Conservation (phyloP, 2,113 vertebrate genomes). For the Hiodon alosoides region DNA sequence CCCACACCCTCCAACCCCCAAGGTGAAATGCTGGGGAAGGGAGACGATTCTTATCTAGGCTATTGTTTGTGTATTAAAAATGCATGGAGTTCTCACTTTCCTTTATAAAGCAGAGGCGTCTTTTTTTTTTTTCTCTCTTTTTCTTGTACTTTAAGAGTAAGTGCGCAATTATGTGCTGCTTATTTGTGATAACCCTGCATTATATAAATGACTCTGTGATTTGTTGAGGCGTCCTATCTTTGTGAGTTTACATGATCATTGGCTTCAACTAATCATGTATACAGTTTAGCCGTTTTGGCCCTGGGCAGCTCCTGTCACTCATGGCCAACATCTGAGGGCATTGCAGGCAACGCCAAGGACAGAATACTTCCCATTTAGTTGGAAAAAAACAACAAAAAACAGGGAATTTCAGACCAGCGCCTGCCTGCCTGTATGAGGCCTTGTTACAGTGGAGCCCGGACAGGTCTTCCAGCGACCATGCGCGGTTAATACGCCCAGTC, state of each 20-base stretch:
- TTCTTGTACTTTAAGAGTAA: background rate
- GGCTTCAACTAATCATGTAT: background rate
- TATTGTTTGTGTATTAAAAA: background rate
- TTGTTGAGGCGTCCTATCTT: background rate
- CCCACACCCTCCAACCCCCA: conserved; percentile 35
- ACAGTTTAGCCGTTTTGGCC: background rate
- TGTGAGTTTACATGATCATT: background rate
- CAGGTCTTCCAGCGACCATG: too few relatives aligned
- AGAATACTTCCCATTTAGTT: too few relatives aligned
- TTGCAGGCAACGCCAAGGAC: background rate
- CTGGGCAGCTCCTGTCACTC: background rate
- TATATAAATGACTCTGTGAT: background rate
- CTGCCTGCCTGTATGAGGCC: too few relatives aligned
- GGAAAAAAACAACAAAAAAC: too few relatives aligned
- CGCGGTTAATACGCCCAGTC: too few relatives aligned
- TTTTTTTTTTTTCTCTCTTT: background rate
- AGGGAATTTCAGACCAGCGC: too few relatives aligned
- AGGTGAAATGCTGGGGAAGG: conserved; percentile 38
- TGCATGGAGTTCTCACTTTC: too few relatives aligned
- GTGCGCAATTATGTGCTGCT: background rate
- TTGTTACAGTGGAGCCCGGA: too few relatives aligned
- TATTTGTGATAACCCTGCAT: too few relatives aligned
- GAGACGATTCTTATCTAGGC: background rate
- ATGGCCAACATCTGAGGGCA: background rate
- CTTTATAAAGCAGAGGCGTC: background rate